Percentiles rank a stretch among this genome's conserved stretches.
Evolutionary conservation across 2,113 vertebrate genomes (phyloP).

Genomic region (Cricetomys ansorgei): DNA sequence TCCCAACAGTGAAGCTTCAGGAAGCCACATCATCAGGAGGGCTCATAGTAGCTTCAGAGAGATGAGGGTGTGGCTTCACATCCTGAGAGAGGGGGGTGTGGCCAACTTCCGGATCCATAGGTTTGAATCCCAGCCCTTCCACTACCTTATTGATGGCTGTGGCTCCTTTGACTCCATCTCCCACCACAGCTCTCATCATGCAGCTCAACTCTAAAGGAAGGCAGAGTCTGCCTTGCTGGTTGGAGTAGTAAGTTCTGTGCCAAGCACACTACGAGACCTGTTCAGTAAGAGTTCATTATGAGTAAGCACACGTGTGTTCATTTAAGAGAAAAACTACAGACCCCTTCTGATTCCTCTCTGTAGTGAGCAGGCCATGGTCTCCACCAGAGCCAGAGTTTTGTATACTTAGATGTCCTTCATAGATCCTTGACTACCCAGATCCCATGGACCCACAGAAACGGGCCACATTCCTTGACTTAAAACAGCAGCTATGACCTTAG

Average conservation of each 20-base stretch:
- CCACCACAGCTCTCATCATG: neutral
- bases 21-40: neutral
- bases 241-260: neutral
- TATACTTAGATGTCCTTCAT: accelerated
- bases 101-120: accelerated
- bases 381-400: neutral
- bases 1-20: neutral
- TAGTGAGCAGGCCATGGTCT: neutral
- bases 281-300: neutral
- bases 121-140: neutral
- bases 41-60: neutral
- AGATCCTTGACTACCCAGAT: neutral
- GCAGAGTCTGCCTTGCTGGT: neutral
- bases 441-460: neutral
- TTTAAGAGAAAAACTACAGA: neutral
- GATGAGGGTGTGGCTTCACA: neutral
- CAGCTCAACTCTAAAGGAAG: neutral
- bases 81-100: accelerated
- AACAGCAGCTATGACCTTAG: neutral
- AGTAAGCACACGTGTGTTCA: neutral
- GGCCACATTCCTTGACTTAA: neutral
- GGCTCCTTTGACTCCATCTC: neutral
- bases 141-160: neutral
- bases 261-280: neutral
- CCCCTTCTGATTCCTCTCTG: neutral